phyloP scores from a whole-genome alignment of 2,797 vertebrate genomes.

The Simalia tracyae region DNA sequence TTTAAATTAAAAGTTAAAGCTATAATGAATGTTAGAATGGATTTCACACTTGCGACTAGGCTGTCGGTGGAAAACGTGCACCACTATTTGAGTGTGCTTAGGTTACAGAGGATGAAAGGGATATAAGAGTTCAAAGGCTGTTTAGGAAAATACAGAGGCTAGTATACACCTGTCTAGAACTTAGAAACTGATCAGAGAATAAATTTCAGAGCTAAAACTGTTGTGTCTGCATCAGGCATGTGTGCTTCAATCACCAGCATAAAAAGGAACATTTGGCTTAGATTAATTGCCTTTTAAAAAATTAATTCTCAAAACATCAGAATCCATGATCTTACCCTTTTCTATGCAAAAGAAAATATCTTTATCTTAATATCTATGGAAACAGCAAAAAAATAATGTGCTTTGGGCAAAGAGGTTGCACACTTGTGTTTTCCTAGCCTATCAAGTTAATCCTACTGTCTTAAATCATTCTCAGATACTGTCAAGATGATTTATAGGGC shows the following conservation, averaged over 20 bases:
- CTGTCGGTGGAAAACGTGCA: conserved; percentile 61
- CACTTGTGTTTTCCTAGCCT: conserved; percentile 14
- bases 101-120: conserved; percentile 67
- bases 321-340: neutral
- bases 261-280: neutral
- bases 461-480: conserved; percentile 18
- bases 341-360: neutral
- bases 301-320: neutral
- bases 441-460: neutral
- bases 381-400: neutral
- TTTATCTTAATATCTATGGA: neutral
- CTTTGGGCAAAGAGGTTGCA: conserved; percentile 6
- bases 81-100: conserved; percentile 65
- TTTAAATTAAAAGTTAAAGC: conserved; percentile 57
- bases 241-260: conserved; percentile 6
- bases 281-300: neutral
- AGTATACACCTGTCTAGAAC: conserved; percentile 48
- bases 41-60: conserved; percentile 70
- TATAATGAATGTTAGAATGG: conserved; percentile 61
- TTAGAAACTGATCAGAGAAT: conserved; percentile 49
- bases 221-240: neutral
- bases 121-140: conserved; percentile 61
- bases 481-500: neutral
- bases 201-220: conserved; percentile 30
- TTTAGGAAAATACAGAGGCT: conserved; percentile 65